Base-by-base conservation (phyloP, 2,113 vertebrate genomes). In the Thalassoma bifasciatum region DNA sequence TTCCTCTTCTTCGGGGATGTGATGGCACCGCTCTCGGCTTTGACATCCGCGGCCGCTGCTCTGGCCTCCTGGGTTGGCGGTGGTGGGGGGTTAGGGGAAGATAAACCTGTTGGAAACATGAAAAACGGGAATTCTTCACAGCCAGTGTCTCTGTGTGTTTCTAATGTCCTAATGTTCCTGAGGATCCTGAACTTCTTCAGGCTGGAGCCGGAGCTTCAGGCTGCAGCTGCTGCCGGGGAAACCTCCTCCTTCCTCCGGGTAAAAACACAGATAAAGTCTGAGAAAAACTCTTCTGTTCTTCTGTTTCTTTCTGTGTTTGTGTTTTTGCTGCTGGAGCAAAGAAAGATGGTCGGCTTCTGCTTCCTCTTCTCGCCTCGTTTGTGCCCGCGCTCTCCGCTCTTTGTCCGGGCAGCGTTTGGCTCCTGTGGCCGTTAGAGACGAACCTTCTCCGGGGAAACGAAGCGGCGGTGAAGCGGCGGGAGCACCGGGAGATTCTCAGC, bases 91-190 rank as follows among this genome's bases (percentile, higher is more conserved):
- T 95, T 96, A 94, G 96, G 96, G 96, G 97, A 96, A 96, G 98
- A 97, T 95, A 98, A 95, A 96, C 97, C 97, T 98, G 98, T 97
- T 97, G 97, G 97, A 98, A 99, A 99, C 98, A 99, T 99, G 96
- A 99, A 99, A 98, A 92, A 93, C 88, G 87, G 87, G 87, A 92
- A 93, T 89, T 92, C 92, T 86, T 88, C 87, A 88, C 79, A 90
- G 88, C 77, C 90, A 92, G 88, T 93, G n/a, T n/a, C n/a, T n/a
- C n/a, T n/a, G n/a, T n/a, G n/a, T n/a, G n/a, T n/a, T n/a, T n/a
- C n/a, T n/a, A n/a, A n/a, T n/a, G n/a, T n/a, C n/a, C n/a, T n/a
- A n/a, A n/a, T n/a, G n/a, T n/a, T n/a, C n/a, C 88, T 93, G 91
- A 82, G 90, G 85, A 81, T 88, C 76, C 77, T 88, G 94, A 95